Conservation (phyloP, 2,113 vertebrate species). For the Phoxinus phoxinus region DNA sequence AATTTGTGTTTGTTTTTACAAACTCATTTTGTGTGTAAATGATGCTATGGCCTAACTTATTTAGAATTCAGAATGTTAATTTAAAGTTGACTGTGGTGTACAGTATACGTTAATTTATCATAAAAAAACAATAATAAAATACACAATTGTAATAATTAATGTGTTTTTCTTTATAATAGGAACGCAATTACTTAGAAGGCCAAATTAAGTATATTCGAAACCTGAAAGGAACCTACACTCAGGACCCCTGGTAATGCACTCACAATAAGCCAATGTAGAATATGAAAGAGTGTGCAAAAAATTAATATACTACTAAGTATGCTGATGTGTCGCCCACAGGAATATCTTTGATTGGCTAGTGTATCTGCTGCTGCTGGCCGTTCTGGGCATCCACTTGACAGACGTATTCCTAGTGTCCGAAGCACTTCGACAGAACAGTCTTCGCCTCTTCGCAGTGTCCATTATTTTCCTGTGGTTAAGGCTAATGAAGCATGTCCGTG, state of each 20-base stretch:
- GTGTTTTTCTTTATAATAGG: constrained; percentile 53
- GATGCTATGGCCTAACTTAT: too few relatives aligned
- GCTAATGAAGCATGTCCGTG: constrained; percentile 76
- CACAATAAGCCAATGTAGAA: neutral
- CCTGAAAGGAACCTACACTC: constrained; percentile 64
- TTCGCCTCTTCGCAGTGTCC: constrained; percentile 69
- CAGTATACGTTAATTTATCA: too few relatives aligned
- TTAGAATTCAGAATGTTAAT: too few relatives aligned
- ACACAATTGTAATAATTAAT: neutral
- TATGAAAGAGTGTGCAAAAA: neutral
- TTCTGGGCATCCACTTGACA: constrained; percentile 65
- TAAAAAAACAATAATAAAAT: neutral
- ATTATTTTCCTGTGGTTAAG: constrained; percentile 75
- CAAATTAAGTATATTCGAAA: constrained; percentile 58
- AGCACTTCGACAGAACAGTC: constrained; percentile 51
- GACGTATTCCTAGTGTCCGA: constrained; percentile 57
- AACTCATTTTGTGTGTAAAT: too few relatives aligned
- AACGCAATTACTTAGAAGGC: constrained; percentile 64
- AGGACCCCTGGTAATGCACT: constrained; percentile 67
- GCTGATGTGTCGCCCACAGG: constrained; percentile 60
- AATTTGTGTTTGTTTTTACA: neutral
- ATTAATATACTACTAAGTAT: neutral
- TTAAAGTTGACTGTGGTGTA: too few relatives aligned
- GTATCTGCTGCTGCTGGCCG: constrained; percentile 62
- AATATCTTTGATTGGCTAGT: constrained; percentile 75